Evolutionary conservation across 2,888 invertebrate genomes (phyloP), one percentile per base, ranked within the genome.

Genomic region (Zygaena filipendulae): DNA sequence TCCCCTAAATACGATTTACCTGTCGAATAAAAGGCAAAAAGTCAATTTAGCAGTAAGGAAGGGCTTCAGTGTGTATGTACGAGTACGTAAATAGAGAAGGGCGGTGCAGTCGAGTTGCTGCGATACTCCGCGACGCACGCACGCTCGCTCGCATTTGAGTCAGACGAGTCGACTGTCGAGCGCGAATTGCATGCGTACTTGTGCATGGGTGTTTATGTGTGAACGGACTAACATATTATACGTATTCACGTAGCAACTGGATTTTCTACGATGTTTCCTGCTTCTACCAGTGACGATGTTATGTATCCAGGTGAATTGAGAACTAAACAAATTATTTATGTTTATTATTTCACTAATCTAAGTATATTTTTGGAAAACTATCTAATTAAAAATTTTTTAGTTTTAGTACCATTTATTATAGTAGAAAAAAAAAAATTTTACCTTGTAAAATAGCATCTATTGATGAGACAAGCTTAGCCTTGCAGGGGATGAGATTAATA

Each of bases 11-110:
- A 74, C 58, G 63, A 69, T 71, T 61, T 74, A 74, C 75, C 72
- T 75, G 74, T 58, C 59, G 72, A 71, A 74, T 75, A 71, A 75
- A 72, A 75, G 68, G 75, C 75, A 77, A 68, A 75, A 77, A 72
- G 77, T 77, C 74, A 79, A 72, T 77, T 77, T 71, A 46, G 60
- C 66, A 67, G 64, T 61, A 45, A 75, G 62, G 72, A 71, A 79
- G 77, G 75, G 74, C 74, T 74, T 16, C 16, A 16, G 16, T 16
- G 16, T 16, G 16, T 16, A 56, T 55, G 55, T 57, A 59, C n/a
- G 61, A 60, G 61, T 74, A 72, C 72, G 75, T 74, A 72, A 74
- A 72, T 74, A 58, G 68, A 64, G 68, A 62, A 72, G 72, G 72
- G 72, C 66, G 61, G 66, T 74, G 74, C 74, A 72, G 67, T 70